Evolutionary conservation across 2,888 invertebrate species (phyloP), one percentile per base, ranked within the genome.

Genomic region (Amblyjoppa fuscipennis): DNA sequence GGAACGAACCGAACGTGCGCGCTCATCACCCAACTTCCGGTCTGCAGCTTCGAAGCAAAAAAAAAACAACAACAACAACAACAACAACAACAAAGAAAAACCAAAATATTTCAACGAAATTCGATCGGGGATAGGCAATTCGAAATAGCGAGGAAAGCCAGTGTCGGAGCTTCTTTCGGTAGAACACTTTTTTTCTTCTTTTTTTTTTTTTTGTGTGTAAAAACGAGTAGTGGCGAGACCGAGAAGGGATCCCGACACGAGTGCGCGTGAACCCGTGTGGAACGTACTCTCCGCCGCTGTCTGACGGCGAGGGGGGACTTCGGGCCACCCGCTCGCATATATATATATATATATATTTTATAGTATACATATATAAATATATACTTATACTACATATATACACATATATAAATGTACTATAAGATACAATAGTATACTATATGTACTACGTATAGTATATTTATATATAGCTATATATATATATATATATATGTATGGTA

Each of bases 201-300:
- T 41, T 4, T 41, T 41, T 41, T 59, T 59, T 28, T 59, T 28
- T 25, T 28, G 20, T 6, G 13, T 56, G 25, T 56, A 59, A 28
- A 59, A 59, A 59, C 59, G 25, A 34, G 31, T 45, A 53, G 51
- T 38, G 59, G 73, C 45, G 34, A 73, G 49, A 16, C 16, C 34
- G 38, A 61, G 66, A 45, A 41, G 74, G 45, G 41, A 31, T 20
- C 25, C 41, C 59, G 69, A 28, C 16, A 51, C 45, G 51, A 68
- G 73, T 68, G 76, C 81, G 68, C 68, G 83, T 74, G 69, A 78
- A 81, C 59, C 56, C 84, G 84, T 85, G 84, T 85, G 84, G 84
- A 85, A 84, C 81, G 84, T 81, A 85, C 84, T 85, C 69, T 69
- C 66, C 68, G 68, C 53, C 25, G 69, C 74, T 74, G 77, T 81